phyloP scores from a whole-genome alignment of 2,797 vertebrate species.

The Etheostoma perlongum region DNA sequence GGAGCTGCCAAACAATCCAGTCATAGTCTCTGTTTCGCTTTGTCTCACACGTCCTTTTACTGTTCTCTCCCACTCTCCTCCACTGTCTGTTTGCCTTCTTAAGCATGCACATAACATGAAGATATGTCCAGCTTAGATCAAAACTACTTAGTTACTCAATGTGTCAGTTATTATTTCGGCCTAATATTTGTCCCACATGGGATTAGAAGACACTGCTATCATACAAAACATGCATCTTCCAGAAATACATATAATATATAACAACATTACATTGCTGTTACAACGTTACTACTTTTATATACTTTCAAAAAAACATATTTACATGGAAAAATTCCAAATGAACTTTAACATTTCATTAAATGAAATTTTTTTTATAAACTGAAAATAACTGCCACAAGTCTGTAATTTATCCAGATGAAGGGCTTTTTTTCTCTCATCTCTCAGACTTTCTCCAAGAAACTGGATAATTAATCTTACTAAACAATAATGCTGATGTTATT shows the following conservation, averaged over 20 bases:
- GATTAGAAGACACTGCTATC: neutral
- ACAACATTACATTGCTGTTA: neutral
- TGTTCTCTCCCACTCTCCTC: neutral
- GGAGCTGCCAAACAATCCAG: slow-evolving; percentile 15
- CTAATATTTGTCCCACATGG: too few relatives aligned
- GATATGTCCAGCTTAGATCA: slow-evolving; percentile 13
- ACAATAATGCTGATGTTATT: neutral
- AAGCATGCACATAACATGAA: neutral
- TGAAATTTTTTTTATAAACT: too few relatives aligned
- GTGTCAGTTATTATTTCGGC: neutral
- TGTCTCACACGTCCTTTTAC: neutral
- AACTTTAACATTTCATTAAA: neutral
- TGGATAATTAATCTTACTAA: neutral
- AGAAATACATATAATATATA: neutral
- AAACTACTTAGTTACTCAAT: neutral
- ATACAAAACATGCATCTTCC: neutral
- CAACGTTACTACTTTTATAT: neutral
- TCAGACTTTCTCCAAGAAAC: neutral
- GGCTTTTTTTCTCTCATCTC: neutral
- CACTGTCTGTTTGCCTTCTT: neutral
- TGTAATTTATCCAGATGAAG: neutral
- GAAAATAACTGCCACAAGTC: neutral
- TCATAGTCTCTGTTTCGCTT: neutral
- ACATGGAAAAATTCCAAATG: neutral
- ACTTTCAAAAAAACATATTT: neutral